Evolutionary conservation across 64 coral and sea anemone genomes (phyloP).

Genomic region (Montipora efflorescens): DNA sequence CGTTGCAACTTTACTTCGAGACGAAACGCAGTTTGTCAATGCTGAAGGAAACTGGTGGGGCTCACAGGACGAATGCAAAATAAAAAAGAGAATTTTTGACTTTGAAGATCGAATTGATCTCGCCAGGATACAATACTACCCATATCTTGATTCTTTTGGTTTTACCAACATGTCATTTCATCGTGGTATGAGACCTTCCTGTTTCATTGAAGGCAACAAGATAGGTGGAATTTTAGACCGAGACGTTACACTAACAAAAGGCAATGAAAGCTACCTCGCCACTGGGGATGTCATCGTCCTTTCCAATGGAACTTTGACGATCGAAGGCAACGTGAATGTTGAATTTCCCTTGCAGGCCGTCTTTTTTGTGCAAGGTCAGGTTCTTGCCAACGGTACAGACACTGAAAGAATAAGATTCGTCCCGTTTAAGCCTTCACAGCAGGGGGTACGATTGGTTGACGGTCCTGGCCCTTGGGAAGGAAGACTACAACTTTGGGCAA

Average conservation of each 20-base stretch:
- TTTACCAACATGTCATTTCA: not conserved
- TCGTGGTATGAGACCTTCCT: slow-evolving; percentile 16
- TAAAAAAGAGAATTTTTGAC: slow-evolving; percentile 69
- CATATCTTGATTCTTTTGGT: slow-evolving; percentile 26
- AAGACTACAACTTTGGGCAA: slow-evolving; percentile 45
- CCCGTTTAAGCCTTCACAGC: not conserved
- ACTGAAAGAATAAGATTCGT: slow-evolving; percentile 58
- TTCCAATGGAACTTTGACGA: slow-evolving; percentile 49
- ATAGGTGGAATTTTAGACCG: slow-evolving; percentile 58
- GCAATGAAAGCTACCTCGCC: slow-evolving; percentile 39
- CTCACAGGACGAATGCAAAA: slow-evolving; percentile 59
- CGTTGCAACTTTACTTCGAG: slow-evolving; percentile 39
- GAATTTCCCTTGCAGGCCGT: slow-evolving; percentile 55
- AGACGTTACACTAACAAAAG: not conserved
- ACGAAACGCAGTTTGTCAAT: slow-evolving; percentile 7
- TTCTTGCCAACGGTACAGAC: slow-evolving; percentile 43
- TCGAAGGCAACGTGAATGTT: slow-evolving; percentile 59
- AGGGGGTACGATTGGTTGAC: slow-evolving; percentile 57
- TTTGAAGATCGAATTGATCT: slow-evolving; percentile 75
- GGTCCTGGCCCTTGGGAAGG: slow-evolving; percentile 79
- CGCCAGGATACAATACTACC: slow-evolving; percentile 64
- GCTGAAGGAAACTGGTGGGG: slow-evolving; percentile 82
- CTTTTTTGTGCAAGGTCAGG: slow-evolving; percentile 71
- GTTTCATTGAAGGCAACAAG: slow-evolving; percentile 53
- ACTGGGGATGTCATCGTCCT: slow-evolving; percentile 66